phyloP scores from a whole-genome alignment of 2,797 vertebrate genomes.

The Arremon aurantiirostris region DNA sequence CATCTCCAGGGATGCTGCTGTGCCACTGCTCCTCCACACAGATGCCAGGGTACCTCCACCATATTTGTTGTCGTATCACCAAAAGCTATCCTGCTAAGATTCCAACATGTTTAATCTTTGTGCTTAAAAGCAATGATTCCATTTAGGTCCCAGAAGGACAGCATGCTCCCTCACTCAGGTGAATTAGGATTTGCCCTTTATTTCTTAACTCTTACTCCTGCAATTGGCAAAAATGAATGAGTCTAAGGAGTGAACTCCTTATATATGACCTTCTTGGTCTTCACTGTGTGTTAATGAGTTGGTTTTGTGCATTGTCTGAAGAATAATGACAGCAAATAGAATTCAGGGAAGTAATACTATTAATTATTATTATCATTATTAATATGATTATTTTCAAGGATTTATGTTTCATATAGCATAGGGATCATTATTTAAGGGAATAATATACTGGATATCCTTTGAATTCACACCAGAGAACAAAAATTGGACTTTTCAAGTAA shows the following conservation, averaged over 20 bases:
- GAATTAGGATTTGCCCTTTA: background rate
- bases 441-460: background rate
- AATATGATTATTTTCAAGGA: background rate
- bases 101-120: background rate
- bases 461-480: background rate
- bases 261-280: background rate
- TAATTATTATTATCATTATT: background rate
- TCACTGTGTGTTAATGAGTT: background rate
- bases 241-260: background rate
- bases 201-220: background rate
- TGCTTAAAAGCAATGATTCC: background rate
- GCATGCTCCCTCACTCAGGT: background rate
- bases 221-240: background rate
- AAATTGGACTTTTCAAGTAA: background rate
- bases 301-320: background rate
- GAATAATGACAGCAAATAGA: background rate
- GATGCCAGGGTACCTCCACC: background rate
- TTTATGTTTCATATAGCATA: background rate
- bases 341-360: background rate
- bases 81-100: background rate
- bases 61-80: rapidly evolving
- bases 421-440: background rate
- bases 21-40: rapidly evolving
- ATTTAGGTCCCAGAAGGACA: background rate
- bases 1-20: background rate